phyloP scores from a whole-genome alignment of 2,113 vertebrate genomes.

The Piaya cayana region DNA sequence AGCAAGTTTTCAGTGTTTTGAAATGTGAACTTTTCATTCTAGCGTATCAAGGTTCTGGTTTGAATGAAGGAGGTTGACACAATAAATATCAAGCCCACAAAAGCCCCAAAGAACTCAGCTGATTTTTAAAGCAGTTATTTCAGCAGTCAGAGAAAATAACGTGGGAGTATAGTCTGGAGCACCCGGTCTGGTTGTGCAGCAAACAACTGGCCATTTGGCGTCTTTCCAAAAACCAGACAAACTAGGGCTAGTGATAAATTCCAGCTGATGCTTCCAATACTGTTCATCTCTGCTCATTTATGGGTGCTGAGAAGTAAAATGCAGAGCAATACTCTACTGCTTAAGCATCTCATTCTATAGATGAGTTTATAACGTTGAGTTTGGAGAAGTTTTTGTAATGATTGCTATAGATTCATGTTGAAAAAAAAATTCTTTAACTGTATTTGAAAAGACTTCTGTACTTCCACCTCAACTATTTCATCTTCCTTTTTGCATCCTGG shows the following conservation, averaged over 20 bases:
- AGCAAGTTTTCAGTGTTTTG: not conserved
- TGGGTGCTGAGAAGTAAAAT: not conserved
- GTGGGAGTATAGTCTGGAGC: not conserved
- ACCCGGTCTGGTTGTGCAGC: not conserved
- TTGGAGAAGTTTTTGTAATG: not conserved
- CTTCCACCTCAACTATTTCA: not conserved
- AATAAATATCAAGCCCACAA: not conserved
- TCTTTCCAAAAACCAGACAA: not conserved
- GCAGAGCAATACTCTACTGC: accelerated
- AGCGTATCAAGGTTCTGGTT: not conserved
- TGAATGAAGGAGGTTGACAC: not conserved
- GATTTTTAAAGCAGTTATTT: not conserved
- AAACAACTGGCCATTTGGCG: not conserved
- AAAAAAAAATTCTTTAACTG: not conserved
- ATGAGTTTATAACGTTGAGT: not conserved
- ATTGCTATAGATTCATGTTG: not conserved
- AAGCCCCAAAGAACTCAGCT: not conserved
- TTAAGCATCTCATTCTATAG: not conserved
- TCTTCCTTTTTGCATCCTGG: not conserved
- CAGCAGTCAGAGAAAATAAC: not conserved
- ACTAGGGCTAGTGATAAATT: not conserved
- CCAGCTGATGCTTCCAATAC: not conserved
- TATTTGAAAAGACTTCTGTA: not conserved
- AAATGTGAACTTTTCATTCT: not conserved
- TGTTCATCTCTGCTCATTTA: not conserved